phyloP scores from a whole-genome alignment of 2,797 vertebrate genomes.

The Iguana delicatissima region DNA sequence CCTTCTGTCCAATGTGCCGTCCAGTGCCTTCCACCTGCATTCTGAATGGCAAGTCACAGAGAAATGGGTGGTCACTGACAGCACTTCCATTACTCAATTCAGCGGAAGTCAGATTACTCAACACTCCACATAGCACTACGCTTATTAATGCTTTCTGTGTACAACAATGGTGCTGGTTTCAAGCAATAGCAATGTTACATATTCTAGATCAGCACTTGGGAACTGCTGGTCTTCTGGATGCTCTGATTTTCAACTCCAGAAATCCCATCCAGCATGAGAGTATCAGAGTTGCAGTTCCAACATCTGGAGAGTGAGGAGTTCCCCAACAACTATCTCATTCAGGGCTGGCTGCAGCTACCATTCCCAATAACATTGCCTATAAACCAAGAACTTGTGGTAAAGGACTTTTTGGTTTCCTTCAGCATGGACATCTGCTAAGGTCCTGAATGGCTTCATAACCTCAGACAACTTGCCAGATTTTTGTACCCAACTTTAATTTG shows the following conservation, averaged over 20 bases:
- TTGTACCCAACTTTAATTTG: neutral
- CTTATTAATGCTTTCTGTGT: neutral
- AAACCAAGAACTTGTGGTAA: neutral
- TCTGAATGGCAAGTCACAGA: slow-evolving; percentile 7
- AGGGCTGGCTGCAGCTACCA: neutral
- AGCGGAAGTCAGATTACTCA: neutral
- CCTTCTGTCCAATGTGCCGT: neutral
- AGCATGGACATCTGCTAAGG: neutral
- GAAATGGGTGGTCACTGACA: neutral
- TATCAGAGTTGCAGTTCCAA: neutral
- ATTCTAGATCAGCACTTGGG: neutral
- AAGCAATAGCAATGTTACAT: neutral
- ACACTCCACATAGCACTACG: neutral
- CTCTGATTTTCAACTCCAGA: neutral
- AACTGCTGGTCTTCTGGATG: neutral
- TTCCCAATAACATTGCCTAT: neutral
- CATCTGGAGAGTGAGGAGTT: no score
- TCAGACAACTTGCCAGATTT: neutral
- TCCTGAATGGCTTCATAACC: neutral
- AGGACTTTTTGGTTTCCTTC: neutral
- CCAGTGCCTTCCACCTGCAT: neutral
- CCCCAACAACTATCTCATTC: neutral
- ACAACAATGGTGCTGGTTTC: neutral
- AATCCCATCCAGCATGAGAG: no score
- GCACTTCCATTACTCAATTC: neutral